A percentile compares a stretch with the other conserved stretches of the same genome.
Conservation (phyloP, 1,140 invertebrate species). For the Oscheius sp. region DNA sequence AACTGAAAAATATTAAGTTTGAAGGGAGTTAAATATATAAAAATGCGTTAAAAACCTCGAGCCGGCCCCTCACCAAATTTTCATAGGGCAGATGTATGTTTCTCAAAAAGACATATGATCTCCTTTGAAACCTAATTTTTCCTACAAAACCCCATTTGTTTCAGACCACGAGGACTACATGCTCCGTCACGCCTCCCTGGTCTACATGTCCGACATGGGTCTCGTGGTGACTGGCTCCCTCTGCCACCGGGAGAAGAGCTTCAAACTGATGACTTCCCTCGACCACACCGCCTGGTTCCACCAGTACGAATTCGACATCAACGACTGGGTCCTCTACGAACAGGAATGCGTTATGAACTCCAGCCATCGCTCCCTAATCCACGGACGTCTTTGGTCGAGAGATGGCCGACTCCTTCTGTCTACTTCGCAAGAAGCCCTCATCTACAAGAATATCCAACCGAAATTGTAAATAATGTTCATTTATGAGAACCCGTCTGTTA, state of each 20-base stretch:
- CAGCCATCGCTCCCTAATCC: constrained; percentile 35
- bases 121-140: neutral
- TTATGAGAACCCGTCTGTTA: neutral
- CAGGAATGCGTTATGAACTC: constrained; percentile 30
- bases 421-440: constrained; percentile 41
- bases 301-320: constrained; percentile 40
- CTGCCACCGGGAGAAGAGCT: constrained; percentile 31
- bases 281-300: constrained; percentile 41
- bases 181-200: constrained; percentile 32
- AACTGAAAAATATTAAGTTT: too few species aligned
- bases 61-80: too few species aligned
- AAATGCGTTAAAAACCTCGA: too few species aligned
- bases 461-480: neutral
- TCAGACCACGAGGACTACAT: constrained; percentile 36
- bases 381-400: constrained; percentile 38
- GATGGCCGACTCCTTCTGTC: constrained; percentile 34
- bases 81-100: too few species aligned
- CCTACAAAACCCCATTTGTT: neutral
- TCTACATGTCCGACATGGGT: constrained; percentile 28
- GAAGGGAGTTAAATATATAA: too few species aligned
- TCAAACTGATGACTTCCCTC: constrained; percentile 34
- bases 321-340: constrained; percentile 42
- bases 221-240: constrained; percentile 25
- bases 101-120: neutral
- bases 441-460: constrained; percentile 19